Conservation (phyloP, 2,113 vertebrate species). For the Cervus canadensis region DNA sequence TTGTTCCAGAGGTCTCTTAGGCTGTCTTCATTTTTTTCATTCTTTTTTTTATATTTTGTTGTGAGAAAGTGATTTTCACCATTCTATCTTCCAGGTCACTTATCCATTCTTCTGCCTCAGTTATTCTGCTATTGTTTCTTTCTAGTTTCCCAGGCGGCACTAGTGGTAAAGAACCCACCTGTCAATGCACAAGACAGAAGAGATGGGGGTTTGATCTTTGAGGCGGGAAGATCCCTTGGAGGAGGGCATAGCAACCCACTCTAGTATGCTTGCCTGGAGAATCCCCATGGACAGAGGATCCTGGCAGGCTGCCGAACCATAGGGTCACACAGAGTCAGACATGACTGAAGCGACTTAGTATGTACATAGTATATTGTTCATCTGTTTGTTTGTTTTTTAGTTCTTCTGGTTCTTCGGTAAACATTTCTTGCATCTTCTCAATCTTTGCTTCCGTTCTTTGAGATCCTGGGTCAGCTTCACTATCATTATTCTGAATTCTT, state of each 20-base stretch:
- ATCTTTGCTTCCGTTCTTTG: not conserved
- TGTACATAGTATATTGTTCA: not conserved
- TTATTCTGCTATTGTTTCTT: not conserved
- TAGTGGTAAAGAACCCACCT: not conserved
- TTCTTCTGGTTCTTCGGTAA: not conserved
- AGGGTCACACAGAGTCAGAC: not conserved
- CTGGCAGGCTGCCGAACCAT: not conserved
- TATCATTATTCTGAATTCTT: not conserved
- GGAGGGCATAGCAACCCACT: not conserved
- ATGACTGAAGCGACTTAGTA: not conserved
- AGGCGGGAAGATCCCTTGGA: accelerated
- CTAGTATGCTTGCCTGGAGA: not conserved
- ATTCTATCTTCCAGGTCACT: not conserved
- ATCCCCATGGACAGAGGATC: not conserved
- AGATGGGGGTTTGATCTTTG: not conserved
- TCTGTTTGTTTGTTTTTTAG: not conserved
- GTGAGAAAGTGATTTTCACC: not conserved
- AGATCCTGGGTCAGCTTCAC: not conserved
- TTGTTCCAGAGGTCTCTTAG: not conserved
- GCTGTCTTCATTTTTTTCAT: not conserved
- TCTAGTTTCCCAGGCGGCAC: not conserved
- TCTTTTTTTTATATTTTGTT: not conserved
- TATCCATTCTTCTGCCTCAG: not conserved
- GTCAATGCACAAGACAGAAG: not conserved
- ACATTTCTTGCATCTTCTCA: not conserved